Evolutionary conservation across 30 jellyfish, hydroid and myxozoan species (phyloP).

Genomic region (Haliclystus octoradiatus): DNA sequence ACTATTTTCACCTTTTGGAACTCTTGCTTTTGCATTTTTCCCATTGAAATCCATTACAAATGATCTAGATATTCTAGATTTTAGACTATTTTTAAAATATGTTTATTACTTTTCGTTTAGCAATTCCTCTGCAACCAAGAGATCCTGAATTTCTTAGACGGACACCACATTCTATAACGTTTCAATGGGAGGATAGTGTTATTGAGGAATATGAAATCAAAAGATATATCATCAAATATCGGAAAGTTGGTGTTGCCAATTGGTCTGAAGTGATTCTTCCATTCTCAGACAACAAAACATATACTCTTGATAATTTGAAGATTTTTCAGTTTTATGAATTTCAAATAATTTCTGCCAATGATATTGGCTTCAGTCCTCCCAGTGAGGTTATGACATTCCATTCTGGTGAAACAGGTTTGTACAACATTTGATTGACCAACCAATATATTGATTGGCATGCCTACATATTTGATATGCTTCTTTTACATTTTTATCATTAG

Average conservation of each 20-base stretch:
- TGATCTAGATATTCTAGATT: too few species aligned
- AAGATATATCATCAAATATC: slow-evolving; percentile 27
- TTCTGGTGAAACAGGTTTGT: slow-evolving; percentile 45
- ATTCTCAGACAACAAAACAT: slow-evolving; percentile 11
- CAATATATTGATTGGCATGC: background rate
- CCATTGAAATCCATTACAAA: too few species aligned
- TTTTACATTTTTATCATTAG: slow-evolving; percentile 16
- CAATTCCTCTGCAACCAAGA: slow-evolving; percentile 46
- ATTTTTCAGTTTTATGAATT: slow-evolving; percentile 45
- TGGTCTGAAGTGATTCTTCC: slow-evolving; percentile 27
- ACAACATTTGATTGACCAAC: background rate
- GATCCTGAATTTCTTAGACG: slow-evolving; percentile 13
- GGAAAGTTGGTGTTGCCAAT: slow-evolving; percentile 12
- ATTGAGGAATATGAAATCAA: slow-evolving; percentile 25
- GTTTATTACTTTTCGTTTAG: slow-evolving; percentile 3
- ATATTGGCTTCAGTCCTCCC: slow-evolving; percentile 30
- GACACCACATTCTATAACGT: slow-evolving; percentile 34
- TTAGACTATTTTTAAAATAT: too few species aligned
- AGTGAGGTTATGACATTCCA: slow-evolving; percentile 12
- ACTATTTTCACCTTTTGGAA: too few species aligned
- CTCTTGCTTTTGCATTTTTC: too few species aligned
- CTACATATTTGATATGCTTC: too few species aligned
- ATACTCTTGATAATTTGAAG: slow-evolving; percentile 20
- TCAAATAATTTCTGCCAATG: slow-evolving; percentile 33
- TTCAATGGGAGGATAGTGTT: slow-evolving; percentile 23